Evolutionary conservation across 2,113 vertebrate species (phyloP).

Genomic region (Nannobrachium achirus): DNA sequence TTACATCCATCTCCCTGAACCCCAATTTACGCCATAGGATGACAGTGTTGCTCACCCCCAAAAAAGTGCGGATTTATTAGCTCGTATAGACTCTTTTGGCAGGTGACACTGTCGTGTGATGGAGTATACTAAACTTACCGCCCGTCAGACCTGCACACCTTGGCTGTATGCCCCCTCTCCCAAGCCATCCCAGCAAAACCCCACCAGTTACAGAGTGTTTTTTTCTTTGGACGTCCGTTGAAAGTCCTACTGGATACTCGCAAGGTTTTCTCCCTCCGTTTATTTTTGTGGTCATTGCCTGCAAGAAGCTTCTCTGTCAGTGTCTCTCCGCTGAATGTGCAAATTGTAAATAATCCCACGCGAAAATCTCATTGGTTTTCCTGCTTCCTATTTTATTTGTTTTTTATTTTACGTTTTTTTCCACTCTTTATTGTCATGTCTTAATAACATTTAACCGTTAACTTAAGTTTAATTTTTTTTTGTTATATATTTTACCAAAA

Average conservation of each 20-base stretch:
- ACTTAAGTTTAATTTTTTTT: conserved; percentile 24
- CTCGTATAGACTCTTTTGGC: too few relatives aligned
- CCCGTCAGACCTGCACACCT: conserved; percentile 3
- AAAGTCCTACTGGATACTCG: conserved; percentile 60
- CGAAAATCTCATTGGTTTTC: conserved; percentile 58
- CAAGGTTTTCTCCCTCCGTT: conserved; percentile 52
- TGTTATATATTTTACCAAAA: background rate
- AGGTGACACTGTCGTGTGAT: too few relatives aligned
- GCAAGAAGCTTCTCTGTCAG: conserved; percentile 69
- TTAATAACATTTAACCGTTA: conserved; percentile 85
- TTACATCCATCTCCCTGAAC: background rate
- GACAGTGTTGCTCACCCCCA: too few relatives aligned
- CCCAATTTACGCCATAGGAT: background rate
- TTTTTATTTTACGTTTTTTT: conserved; percentile 17
- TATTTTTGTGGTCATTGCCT: conserved; percentile 63
- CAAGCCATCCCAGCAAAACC: too few relatives aligned
- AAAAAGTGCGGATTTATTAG: too few relatives aligned
- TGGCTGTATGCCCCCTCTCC: conserved; percentile 4
- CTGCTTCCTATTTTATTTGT: conserved; percentile 76
- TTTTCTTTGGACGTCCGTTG: conserved; percentile 19
- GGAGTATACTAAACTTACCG: too few relatives aligned
- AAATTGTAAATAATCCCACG: conserved; percentile 80
- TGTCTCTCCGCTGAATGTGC: conserved; percentile 86
- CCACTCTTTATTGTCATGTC: conserved; percentile 54
- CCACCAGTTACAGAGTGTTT: conserved; percentile 4